Evolutionary conservation across 2,888 invertebrate genomes (phyloP).

Genomic region (Allophyes oxyacanthae): DNA sequence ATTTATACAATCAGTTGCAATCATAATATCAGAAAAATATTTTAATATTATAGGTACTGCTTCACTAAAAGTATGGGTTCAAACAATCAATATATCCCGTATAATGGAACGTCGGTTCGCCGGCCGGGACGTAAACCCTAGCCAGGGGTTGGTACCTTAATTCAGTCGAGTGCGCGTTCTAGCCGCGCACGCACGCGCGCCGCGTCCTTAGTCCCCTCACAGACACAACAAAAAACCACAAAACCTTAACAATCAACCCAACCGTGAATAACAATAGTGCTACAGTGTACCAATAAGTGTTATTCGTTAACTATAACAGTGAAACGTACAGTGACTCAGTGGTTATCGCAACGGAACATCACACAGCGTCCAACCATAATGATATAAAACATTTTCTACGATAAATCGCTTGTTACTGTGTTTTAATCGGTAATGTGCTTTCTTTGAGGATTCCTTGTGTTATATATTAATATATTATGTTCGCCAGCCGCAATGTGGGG

Average conservation of each 20-base stretch:
- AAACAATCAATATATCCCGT: conserved; percentile 61
- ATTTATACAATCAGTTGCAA: not conserved
- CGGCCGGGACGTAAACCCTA: conserved; percentile 83
- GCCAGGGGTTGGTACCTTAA: conserved; percentile 77
- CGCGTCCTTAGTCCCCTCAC: conserved; percentile 50
- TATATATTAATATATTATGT: conserved; percentile 54
- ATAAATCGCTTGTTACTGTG: conserved; percentile 82
- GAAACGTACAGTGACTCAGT: conserved; percentile 54
- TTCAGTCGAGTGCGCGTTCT: conserved; percentile 78
- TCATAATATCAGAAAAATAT: not conserved
- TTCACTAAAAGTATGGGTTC: not conserved
- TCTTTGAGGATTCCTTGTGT: conserved; percentile 66
- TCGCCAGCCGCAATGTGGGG: conserved; percentile 68
- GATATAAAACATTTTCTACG: conserved; percentile 84
- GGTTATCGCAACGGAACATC: conserved; percentile 62
- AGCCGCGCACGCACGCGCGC: conserved; percentile 65
- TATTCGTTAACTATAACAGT: conserved; percentile 52
- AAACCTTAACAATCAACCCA: conserved; percentile 65
- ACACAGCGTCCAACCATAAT: conserved; percentile 75
- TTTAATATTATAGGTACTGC: not conserved
- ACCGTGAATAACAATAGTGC: conserved; percentile 66
- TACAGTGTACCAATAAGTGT: conserved; percentile 59
- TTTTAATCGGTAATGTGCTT: conserved; percentile 82
- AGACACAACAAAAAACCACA: conserved; percentile 81
- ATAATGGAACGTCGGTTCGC: conserved; percentile 77